Base-by-base conservation (phyloP, 2,113 vertebrate species). In the Microcebus murinus region DNA sequence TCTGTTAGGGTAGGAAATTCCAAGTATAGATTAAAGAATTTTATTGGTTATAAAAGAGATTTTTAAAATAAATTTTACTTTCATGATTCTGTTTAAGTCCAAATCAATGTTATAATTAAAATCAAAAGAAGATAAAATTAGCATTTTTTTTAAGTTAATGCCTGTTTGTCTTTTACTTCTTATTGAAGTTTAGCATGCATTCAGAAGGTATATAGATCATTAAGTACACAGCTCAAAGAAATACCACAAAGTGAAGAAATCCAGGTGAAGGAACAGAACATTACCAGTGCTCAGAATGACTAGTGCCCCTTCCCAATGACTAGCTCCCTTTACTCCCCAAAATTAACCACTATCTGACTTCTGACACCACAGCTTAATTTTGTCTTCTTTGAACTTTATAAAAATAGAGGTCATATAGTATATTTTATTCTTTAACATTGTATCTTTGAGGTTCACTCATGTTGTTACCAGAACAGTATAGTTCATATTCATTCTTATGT, bases 11-110 rank as follows among this genome's bases (percentile, higher is more conserved):
- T 57, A 79, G 11, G 34, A 92, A 77, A 73, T 65, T 70, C 25
- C 15, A 23, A 67, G 17, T 65, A 12, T n/a, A 6, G 50, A 57
- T 93, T 67, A 73, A 48, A 4, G 20, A 86, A 86, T 55, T 61
- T 39, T 65, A 65, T 20, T 55, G 42, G 2, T 82, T 82, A 11
- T 42, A 12, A 86, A 55, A 94, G 29, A 73, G 0, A 50, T n/a
- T n/a, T 65, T 73, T 73, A 17, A 63, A 90, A 87, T 83, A 92
- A 39, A 65, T 70, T 86, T 79, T 36, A 50, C 61, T 39, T 83
- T 73, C 61, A 95, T 59, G 8, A 86, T 85, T 90, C 36, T 42
- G 42, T 27, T 71, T 77, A 92, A 93, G 39, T 68, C 92, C n/a
- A 88, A 83, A 76, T 80, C 17, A 74, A 42, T 80, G 36, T 42